These are phyloP conservation scores for Nerophis lumbriciformis DNA, from an alignment of 2,113 vertebrate genomes.

Conservation along the genomic window DNA sequence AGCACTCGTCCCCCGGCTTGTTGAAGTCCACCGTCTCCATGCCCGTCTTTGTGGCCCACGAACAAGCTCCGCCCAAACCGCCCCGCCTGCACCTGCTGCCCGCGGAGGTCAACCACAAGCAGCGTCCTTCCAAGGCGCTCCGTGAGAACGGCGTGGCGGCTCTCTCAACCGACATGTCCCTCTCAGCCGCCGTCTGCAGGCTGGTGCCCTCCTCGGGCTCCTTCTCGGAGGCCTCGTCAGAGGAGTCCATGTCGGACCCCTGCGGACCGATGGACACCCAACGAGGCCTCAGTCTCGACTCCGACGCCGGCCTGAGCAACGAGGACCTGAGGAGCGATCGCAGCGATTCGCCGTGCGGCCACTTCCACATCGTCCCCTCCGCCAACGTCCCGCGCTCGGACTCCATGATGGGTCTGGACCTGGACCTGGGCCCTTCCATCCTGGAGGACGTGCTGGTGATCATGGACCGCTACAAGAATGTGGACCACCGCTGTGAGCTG, in stretches of 20 bases:
- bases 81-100: conserved; percentile 71
- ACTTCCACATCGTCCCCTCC: conserved; percentile 12
- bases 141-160: conserved; percentile 28
- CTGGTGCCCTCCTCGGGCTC: conserved; percentile 67
- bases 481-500: conserved; percentile 62
- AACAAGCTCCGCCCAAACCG: conserved; percentile 77
- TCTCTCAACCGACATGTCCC: conserved; percentile 44
- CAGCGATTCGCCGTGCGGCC: conserved; percentile 45
- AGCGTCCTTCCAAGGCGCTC: conserved; percentile 6
- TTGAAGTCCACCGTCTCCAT: conserved; percentile 75
- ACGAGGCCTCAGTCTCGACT: conserved; percentile 64
- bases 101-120: conserved; percentile 7
- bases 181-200: conserved; percentile 54
- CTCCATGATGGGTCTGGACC: conserved; percentile 65
- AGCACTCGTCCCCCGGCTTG: conserved; percentile 40
- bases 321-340: conserved; percentile 68
- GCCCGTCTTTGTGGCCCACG: conserved; percentile 68
- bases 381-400: conserved; percentile 59
- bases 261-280: conserved; percentile 55
- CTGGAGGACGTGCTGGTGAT: conserved; percentile 77
- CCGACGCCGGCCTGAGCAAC: conserved; percentile 72
- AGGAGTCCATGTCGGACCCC: conserved; percentile 69
- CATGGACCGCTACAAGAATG: conserved; percentile 76
- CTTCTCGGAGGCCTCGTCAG: conserved; percentile 71
- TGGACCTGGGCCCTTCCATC: conserved; percentile 79